These are phyloP conservation scores for Rhopalosiphum maidis DNA, from an alignment of 1,140 invertebrate genomes.

Conservation along the genomic window DNA sequence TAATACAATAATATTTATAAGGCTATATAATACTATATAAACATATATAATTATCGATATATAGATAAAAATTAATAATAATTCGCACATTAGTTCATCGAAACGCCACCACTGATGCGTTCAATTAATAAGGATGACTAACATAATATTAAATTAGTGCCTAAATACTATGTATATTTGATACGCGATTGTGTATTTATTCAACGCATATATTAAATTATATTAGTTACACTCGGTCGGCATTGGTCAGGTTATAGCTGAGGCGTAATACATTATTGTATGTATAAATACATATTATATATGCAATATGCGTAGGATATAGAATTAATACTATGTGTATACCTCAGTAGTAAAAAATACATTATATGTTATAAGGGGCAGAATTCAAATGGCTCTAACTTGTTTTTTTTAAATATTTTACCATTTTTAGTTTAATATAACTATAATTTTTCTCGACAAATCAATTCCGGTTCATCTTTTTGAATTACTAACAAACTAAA, in stretches of 20 bases:
- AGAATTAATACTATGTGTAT: neutral
- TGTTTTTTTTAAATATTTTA: neutral
- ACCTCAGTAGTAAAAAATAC: neutral
- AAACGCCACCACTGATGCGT: neutral
- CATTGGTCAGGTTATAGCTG: neutral
- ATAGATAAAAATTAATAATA: too few relatives aligned
- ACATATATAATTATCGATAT: neutral
- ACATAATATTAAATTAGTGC: neutral
- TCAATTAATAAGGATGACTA: neutral
- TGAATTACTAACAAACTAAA: neutral
- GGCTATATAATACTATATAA: neutral
- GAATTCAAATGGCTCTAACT: neutral
- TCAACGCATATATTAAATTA: too few relatives aligned
- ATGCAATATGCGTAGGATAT: too few relatives aligned
- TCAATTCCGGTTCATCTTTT: neutral
- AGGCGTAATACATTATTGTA: neutral
- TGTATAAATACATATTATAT: neutral
- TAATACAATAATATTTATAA: neutral
- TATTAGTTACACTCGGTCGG: neutral
- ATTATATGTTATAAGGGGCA: neutral
- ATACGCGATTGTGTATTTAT: neutral
- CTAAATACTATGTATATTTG: neutral
- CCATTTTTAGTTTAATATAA: neutral
- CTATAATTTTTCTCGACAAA: neutral
- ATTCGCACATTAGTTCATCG: too few relatives aligned